Conservation (phyloP, 2,797 vertebrate species). For the Botia almorhae region DNA sequence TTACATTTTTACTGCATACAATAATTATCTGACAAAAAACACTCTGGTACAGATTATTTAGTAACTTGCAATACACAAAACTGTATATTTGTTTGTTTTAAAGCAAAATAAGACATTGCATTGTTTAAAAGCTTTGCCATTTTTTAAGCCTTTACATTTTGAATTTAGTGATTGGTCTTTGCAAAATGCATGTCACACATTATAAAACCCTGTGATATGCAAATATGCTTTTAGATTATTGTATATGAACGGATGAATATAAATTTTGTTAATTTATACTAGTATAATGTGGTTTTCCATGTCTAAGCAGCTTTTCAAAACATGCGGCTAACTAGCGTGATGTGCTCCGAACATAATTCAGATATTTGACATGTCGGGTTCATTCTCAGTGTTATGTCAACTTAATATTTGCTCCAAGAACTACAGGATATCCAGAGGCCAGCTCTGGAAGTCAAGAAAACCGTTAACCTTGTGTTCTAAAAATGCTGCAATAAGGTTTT, state of each 20-base stretch:
- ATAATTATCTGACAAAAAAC: neutral
- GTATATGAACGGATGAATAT: neutral
- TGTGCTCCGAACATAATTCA: constrained; percentile 50
- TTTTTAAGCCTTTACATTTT: no score
- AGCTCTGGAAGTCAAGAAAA: constrained; percentile 44
- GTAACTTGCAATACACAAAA: no score
- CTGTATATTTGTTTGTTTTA: no score
- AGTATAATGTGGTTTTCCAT: constrained; percentile 6
- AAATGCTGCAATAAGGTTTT: neutral
- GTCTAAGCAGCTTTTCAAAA: constrained; percentile 28
- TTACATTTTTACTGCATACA: neutral
- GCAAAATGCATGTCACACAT: neutral
- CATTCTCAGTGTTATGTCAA: constrained; percentile 59
- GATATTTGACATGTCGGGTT: constrained; percentile 17
- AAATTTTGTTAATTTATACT: neutral
- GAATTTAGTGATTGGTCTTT: no score
- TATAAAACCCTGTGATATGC: neutral
- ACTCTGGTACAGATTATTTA: neutral
- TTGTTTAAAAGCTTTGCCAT: no score
- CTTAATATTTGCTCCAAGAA: constrained; percentile 34
- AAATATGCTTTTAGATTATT: neutral
- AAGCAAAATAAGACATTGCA: no score
- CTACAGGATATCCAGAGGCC: constrained; percentile 50
- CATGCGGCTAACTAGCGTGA: constrained; percentile 38
- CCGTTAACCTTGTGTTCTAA: constrained; percentile 14